Evolutionary conservation across 2,888 invertebrate species (phyloP).

Genomic region (Panopea generosa): DNA sequence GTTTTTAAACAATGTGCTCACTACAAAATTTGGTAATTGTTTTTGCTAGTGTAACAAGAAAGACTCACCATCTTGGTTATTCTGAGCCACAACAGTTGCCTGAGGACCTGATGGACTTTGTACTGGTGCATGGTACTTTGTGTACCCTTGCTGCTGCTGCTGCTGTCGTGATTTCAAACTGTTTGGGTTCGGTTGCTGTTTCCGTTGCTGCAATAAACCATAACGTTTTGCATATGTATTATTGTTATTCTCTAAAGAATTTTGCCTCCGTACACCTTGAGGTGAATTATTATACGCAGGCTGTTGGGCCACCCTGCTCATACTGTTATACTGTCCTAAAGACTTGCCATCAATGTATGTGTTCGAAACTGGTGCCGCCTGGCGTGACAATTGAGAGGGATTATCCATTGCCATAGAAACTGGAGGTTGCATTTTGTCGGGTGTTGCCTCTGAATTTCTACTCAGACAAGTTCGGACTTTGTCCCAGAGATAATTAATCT

Average conservation of each 20-base stretch:
- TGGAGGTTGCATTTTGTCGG: slow-evolving; percentile 41
- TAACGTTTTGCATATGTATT: slow-evolving; percentile 64
- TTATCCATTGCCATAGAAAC: slow-evolving; percentile 12
- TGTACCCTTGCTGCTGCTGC: slow-evolving; percentile 51
- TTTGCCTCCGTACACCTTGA: slow-evolving; percentile 45
- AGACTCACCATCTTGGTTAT: slow-evolving; percentile 36
- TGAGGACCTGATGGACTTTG: slow-evolving; percentile 63
- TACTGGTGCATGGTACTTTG: slow-evolving; percentile 68
- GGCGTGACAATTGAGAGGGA: slow-evolving; percentile 33
- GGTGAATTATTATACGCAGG: slow-evolving; percentile 9
- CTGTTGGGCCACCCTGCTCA: slow-evolving; percentile 57
- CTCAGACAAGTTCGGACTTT: slow-evolving; percentile 82
- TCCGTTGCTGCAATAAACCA: slow-evolving; percentile 72
- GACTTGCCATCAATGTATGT: slow-evolving; percentile 80
- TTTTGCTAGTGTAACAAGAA: too few species aligned
- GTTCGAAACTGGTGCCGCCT: slow-evolving; percentile 73
- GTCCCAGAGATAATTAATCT: slow-evolving; percentile 84
- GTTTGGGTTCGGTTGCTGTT: slow-evolving; percentile 67
- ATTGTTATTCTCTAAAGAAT: slow-evolving; percentile 51
- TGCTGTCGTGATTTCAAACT: slow-evolving; percentile 56
- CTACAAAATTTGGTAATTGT: too few species aligned
- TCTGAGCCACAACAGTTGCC: slow-evolving; percentile 14
- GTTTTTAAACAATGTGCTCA: too few species aligned
- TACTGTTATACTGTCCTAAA: slow-evolving; percentile 67
- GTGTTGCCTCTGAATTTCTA: slow-evolving; percentile 51